phyloP scores from a whole-genome alignment of 2,113 vertebrate species.

The Atlantisia rogersi region DNA sequence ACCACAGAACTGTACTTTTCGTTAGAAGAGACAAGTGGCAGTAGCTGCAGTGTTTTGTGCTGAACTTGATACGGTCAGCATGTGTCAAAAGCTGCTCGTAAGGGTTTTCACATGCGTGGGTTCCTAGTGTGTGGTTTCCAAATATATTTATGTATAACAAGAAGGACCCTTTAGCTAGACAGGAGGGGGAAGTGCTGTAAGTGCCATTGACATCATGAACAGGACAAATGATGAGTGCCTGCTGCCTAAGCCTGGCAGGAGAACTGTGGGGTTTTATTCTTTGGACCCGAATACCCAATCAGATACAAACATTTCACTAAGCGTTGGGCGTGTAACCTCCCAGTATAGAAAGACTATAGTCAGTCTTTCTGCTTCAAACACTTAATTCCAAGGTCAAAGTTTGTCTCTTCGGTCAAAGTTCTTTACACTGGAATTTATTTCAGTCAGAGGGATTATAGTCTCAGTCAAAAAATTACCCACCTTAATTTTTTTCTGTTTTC shows the following conservation, averaged over 20 bases:
- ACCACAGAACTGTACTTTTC: neutral
- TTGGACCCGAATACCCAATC: neutral
- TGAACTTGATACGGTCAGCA: neutral
- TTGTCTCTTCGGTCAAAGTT: neutral
- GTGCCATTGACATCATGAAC: neutral
- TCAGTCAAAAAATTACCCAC: neutral
- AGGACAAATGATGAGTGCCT: neutral
- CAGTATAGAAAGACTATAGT: neutral
- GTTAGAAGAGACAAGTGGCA: neutral
- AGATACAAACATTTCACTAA: neutral
- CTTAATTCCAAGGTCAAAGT: neutral
- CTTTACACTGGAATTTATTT: neutral
- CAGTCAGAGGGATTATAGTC: neutral
- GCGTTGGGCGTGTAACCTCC: neutral
- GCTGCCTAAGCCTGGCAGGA: neutral
- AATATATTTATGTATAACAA: neutral
- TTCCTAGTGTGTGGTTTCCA: neutral
- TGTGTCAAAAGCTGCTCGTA: neutral
- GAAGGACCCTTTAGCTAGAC: neutral
- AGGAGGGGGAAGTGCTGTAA: neutral
- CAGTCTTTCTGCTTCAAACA: neutral
- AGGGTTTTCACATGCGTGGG: neutral
- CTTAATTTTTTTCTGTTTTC: neutral
- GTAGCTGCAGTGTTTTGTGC: neutral
- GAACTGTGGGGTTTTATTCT: neutral